These are phyloP conservation scores for Takifugu ocellatus DNA, from an alignment of 2,797 vertebrate species.

Conservation along the genomic window DNA sequence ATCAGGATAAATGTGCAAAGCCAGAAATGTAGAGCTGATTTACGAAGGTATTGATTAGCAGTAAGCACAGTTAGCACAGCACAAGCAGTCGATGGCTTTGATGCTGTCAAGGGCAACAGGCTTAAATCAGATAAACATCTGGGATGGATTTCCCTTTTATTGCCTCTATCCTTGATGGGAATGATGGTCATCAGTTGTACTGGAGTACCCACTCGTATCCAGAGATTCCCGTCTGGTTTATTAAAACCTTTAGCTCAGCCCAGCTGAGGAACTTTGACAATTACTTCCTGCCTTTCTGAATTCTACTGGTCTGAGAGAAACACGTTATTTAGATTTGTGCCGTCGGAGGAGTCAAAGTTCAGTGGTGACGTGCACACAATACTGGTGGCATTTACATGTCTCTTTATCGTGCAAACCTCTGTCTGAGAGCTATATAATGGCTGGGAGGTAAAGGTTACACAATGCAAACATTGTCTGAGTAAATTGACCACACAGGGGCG, in stretches of 20 bases:
- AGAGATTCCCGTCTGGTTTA: not conserved
- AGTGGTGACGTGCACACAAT: no score
- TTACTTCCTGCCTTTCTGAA: no score
- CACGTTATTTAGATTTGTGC: no score
- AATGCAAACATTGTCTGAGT: conserved; percentile 7
- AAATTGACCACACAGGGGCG: conserved; percentile 7
- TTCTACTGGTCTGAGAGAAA: no score
- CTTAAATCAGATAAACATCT: conserved; percentile 8
- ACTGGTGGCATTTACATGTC: no score
- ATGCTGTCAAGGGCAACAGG: not conserved
- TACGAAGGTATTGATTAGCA: not conserved
- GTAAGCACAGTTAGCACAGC: not conserved
- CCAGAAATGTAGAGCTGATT: no score
- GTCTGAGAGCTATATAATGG: not conserved
- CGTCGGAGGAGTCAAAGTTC: no score
- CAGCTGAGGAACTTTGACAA: not conserved
- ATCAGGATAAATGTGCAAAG: no score
- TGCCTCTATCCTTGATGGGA: conserved; percentile 3
- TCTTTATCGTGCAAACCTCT: no score
- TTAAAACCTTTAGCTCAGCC: not conserved
- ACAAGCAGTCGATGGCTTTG: not conserved
- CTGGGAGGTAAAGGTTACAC: conserved; percentile 15
- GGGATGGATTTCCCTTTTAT: conserved; percentile 2
- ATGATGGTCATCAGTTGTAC: not conserved
- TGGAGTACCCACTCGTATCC: not conserved